Base-by-base conservation (phyloP, 2,888 invertebrate species). In the Amiota minor region DNA sequence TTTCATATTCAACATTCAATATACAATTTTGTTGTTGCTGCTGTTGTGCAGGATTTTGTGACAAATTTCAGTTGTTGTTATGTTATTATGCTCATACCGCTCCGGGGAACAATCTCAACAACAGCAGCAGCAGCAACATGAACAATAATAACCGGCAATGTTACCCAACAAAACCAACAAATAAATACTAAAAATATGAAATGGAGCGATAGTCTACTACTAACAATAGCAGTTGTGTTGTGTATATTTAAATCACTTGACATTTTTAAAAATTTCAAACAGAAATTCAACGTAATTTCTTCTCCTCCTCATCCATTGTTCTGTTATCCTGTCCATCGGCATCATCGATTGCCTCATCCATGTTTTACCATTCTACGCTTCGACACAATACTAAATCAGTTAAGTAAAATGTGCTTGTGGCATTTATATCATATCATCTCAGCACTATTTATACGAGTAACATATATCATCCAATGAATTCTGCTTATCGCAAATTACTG, bases 181-280 rank as follows among this genome's bases (percentile, higher is more conserved):
- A n/a, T 59, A 18, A 18, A 11, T 11, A 20, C 65, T 20, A 4
- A 16, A 49, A 49, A 12, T 9, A 47, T 12, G 10, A 65, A 65
- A 23, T 1, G 1, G 14, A 68, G 8, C 50, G 14, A 23, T 35
- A 35, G 35, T 6, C 35, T 35, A 35, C 35, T 35, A 6, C 35
- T n/a, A n/a, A n/a, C 4, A 35, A 35, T 6, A 35, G 6, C 35
- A 35, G 35, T 35, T 35, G 2, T 35, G 6, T 35, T 35, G 35
- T 35, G 35, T 35, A 35, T 68, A 68, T 68, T 68, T 53, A 68
- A 68, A 53, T 68, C 67, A 68, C 53, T 68, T 68, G 67, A 53
- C 67, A 68, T 68, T 68, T 50, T 68, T 14, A 68, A 50, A 67
- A 68, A 68, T 68, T 20, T 47, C 47, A 20, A 65, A 49, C n/a